phyloP scores from a whole-genome alignment of 2,113 vertebrate genomes.

The Alexandromys fortis region DNA sequence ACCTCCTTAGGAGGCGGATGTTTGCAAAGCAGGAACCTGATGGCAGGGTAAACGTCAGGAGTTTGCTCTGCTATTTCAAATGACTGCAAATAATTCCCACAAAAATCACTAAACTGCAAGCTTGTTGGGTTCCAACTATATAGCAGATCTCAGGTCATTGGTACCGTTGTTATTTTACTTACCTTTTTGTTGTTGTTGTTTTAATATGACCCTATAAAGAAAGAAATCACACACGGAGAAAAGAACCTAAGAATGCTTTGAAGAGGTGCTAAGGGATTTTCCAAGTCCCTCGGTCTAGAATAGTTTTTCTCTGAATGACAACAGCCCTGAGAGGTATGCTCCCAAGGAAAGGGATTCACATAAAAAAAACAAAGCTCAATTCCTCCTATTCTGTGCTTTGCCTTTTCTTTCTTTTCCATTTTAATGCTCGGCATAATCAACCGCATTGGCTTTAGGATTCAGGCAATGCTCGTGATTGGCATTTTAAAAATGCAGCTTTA shows the following conservation, averaged over 20 bases:
- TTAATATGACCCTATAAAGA: background rate
- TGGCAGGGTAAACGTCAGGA: conserved; percentile 5
- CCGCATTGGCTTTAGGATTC: conserved; percentile 1
- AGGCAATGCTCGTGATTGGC: background rate
- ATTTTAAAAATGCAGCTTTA: conserved; percentile 16
- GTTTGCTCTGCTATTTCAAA: conserved; percentile 54
- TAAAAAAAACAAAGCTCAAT: background rate
- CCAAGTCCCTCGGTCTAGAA: background rate
- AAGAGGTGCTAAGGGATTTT: background rate
- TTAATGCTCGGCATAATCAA: conserved; percentile 15
- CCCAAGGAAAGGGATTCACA: background rate
- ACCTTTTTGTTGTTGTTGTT: background rate
- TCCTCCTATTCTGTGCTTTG: background rate
- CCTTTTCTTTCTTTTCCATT: background rate
- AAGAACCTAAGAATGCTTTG: conserved; percentile 10
- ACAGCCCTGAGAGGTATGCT: background rate
- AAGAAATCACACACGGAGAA: background rate
- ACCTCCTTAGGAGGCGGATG: background rate
- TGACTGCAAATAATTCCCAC: conserved; percentile 50
- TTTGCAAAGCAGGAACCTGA: background rate
- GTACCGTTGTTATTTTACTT: conserved; percentile 18
- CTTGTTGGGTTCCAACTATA: background rate
- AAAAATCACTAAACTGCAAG: background rate
- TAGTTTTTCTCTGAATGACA: background rate
- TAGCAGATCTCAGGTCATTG: background rate